Conservation (phyloP, 2,888 invertebrate genomes). For the Ligdia adustata region DNA sequence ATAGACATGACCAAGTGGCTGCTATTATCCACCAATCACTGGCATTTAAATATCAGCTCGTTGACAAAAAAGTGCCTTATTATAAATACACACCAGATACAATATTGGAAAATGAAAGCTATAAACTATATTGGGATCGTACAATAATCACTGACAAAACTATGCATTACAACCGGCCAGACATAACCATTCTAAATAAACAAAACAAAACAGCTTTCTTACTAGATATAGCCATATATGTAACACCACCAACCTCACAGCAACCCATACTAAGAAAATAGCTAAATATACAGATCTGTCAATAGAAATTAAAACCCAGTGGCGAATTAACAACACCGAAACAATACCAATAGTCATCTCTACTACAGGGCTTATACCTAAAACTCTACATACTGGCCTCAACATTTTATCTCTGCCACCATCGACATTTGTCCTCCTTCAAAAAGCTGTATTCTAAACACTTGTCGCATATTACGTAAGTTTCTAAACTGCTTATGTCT, state of each 20-base stretch:
- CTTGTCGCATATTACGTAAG: too few species aligned
- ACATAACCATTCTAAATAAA: background rate
- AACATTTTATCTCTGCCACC: background rate
- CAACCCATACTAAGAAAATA: too few species aligned
- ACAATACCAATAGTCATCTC: background rate
- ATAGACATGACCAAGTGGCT: background rate
- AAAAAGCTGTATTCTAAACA: slow-evolving; percentile 3
- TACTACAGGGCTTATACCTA: background rate
- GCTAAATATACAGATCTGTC: too few species aligned
- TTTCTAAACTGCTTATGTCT: too few species aligned
- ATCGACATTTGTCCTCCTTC: background rate
- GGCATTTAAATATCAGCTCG: background rate
- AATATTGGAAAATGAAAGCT: background rate
- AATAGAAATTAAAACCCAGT: too few species aligned
- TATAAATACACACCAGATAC: background rate
- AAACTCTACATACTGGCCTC: background rate
- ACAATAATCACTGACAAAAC: background rate
- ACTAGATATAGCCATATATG: background rate
- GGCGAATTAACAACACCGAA: background rate
- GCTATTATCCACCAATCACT: background rate
- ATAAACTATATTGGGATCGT: background rate
- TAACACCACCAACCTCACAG: too few species aligned
- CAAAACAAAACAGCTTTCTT: background rate
- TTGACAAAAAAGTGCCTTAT: background rate
- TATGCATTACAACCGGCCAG: too few species aligned